Base-by-base conservation (phyloP, 2,113 vertebrate species). In the Cyanoliseus patagonus region DNA sequence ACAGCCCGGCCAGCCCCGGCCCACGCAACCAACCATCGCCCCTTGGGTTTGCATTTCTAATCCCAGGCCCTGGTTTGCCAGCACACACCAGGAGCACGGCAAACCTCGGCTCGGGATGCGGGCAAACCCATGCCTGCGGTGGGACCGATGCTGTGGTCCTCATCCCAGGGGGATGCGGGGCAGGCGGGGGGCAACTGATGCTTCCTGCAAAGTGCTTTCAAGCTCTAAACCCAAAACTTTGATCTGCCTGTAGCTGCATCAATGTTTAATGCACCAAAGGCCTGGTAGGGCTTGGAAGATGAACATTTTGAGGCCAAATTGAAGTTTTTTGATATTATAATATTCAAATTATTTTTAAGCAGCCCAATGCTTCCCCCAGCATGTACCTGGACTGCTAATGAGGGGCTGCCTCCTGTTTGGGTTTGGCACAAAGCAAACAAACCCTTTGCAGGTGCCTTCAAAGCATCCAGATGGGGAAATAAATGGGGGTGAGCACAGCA, bases 241-340 rank as follows among this genome's bases (percentile, higher is more conserved):
- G 97, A 98, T 98, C 97, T 24, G 23, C 28, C 28, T 3, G 91
- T 70, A 94, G 86, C 55, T 31, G 93, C 94, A 97, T 98, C 92
- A 98, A 98, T 98, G 94, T 98, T 98, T 98, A 97, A 98, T 98
- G 97, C 96, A 78, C 83, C 86, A 41, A 88, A 85, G 93, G 96
- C 96, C 94, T 89, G 83, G 90, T 86, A 96, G 72, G 75, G 83
- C 52, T 90, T 47, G 67, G 97, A 95, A 98, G 96, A 95, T 31
- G 91, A 80, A 73, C 94, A 7, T 96, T 97, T 97, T 96, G 96
- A 96, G 96, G 94, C 91, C 94, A 95, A 96, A 96, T 66, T 53
- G 94, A 91, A 95, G 90, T 94, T 93, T 96, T 96, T 90, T 94
- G 91, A 95, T 96, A 94, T 94, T 84, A 83, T 81, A 89, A 92